Evolutionary conservation across 2,888 invertebrate genomes (phyloP), one percentile per base, ranked within the genome.

Genomic region (Drosophila pseudotakahashii): DNA sequence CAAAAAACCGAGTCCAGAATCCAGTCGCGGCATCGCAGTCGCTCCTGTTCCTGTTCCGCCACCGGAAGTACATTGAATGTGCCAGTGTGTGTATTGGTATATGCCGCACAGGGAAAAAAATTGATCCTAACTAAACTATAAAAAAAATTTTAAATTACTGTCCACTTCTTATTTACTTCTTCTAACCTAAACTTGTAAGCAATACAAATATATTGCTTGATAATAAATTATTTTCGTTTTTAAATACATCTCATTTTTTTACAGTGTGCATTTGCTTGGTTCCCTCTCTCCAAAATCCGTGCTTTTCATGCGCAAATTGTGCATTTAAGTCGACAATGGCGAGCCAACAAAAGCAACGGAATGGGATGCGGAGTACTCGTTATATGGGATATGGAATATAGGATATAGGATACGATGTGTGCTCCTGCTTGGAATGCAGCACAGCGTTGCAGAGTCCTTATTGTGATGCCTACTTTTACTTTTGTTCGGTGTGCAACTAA

Each of bases 261-360:
- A 19, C 45, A 26, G 62, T 75, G 52, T 51, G 39, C 42, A 37
- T 60, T 59, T 60, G 75, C 26, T 52, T 9, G 1, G 23, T 14
- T 51, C n/a, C 54, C 37, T 45, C 13, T 32, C 42, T 39, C 34
- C 42, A 48, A 48, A 48, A 63, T 48, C 63, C 50, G 52, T 68
- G 87, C 87, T 88, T 84, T 84, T 88, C 54, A 81, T 87, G 77
- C 74, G 84, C 84, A 85, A 85, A 85, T 85, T 88, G 84, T 85
- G 84, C 84, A 85, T 88, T 85, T 85, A 85, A 66, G 75, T 81
- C 85, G 77, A 84, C 88, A 88, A 84, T 88, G 76, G 81, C 76
- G 52, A 73, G 54, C 44, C 71, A 74, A 67, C 69, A 61, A 75
- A 69, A 57, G 88, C 79, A 75, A 67, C 54, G 81, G 76, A 62